Evolutionary conservation across 2,888 invertebrate genomes (phyloP), one percentile per base, ranked within the genome.

Genomic region (Trissolcus brochymenae): DNA sequence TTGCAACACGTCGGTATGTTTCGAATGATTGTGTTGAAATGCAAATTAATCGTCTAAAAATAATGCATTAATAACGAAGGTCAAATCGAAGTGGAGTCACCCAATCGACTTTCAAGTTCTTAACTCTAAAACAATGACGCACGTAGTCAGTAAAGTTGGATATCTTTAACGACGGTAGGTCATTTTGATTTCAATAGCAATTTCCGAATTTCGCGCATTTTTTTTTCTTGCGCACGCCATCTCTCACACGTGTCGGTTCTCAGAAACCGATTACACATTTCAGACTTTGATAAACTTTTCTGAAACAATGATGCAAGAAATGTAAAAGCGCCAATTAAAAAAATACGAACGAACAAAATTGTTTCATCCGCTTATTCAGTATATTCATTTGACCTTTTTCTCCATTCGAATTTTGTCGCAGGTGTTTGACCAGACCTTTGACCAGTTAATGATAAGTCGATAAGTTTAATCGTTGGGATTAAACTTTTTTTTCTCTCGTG

Each of bases 41-140:
- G 76, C 66, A 76, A 76, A 76, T 76, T 65, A 76, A 71, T 70
- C 71, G 65, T 76, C 76, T 76, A 71, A 76, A 76, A 76, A 76
- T 75, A 75, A 75, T 75, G 62, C 67, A 64, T 75, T 75, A 68
- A 75, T 75, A 76, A 76, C 71, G 76, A 76, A 76, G 76, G 76
- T 71, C 76, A 61, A 76, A 76, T 66, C 56, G 56, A 53, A 64
- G 70, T 46, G 43, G 61, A 76, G 67, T 76, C 76, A 71, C 71
- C 72, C 65, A 66, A 76, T 76, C 72, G 76, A 76, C 76, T 72
- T 76, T 66, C 71, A 72, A 71, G 71, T 76, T 76, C 71, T 54
- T 70, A 76, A 66, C 71, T 70, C 66, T 76, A 70, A 62, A 75
- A 75, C 74, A 75, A 68, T 75, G 74, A 75, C 75, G 75, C 75